Conservation (phyloP, 2,888 invertebrate species). For the Xestia ashworthii region DNA sequence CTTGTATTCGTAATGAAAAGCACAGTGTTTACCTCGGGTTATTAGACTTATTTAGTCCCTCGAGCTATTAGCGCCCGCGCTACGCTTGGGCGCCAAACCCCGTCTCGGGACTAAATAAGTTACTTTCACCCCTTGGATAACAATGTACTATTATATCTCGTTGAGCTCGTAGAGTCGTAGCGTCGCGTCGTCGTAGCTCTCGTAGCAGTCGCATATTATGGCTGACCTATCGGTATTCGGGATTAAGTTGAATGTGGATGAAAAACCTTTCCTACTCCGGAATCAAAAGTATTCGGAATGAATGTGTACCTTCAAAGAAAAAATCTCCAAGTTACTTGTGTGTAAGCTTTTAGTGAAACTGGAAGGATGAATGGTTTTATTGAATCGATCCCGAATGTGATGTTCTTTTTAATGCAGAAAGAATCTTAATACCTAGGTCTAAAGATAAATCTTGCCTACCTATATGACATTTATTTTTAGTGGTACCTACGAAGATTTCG, state of each 20-base stretch:
- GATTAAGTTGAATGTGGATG: slow-evolving; percentile 9
- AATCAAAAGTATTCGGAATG: slow-evolving; percentile 44
- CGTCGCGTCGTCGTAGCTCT: neutral
- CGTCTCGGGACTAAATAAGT: too few relatives aligned
- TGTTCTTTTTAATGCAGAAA: neutral
- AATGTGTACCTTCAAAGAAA: slow-evolving; percentile 38
- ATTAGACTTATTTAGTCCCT: too few relatives aligned
- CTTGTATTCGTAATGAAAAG: too few relatives aligned
- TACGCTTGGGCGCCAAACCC: too few relatives aligned
- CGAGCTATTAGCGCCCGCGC: too few relatives aligned
- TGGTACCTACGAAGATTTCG: neutral
- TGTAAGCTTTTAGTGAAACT: slow-evolving; percentile 36
- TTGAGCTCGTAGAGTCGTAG: slow-evolving; percentile 1
- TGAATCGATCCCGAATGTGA: slow-evolving; percentile 24
- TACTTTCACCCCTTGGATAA: too few relatives aligned
- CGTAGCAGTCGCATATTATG: neutral
- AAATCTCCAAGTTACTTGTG: slow-evolving; percentile 20
- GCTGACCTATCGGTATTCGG: slow-evolving; percentile 14
- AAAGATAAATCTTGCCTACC: neutral
- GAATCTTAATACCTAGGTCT: neutral
- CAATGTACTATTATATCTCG: too few relatives aligned
- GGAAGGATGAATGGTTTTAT: slow-evolving; percentile 35
- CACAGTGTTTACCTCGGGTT: too few relatives aligned
- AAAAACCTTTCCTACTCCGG: slow-evolving; percentile 26
- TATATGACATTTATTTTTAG: neutral